These are phyloP conservation scores for Pristionchus fissidentatus DNA, from an alignment of 2,888 invertebrate genomes.

Conservation along the genomic window DNA sequence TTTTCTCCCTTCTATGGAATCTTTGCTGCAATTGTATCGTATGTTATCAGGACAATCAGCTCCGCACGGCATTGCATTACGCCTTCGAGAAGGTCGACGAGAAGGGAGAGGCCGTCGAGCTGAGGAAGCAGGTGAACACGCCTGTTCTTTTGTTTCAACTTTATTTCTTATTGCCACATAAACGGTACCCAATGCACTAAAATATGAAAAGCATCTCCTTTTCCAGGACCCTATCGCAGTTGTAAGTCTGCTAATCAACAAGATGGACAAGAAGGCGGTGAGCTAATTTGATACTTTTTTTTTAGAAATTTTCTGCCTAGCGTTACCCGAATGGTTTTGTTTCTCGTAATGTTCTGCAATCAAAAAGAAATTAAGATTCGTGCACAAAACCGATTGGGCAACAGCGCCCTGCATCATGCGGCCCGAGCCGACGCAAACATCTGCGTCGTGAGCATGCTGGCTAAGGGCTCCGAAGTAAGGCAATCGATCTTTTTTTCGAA, in stretches of 20 bases:
- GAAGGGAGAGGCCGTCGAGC: conserved; percentile 49
- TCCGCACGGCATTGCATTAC: conserved; percentile 78
- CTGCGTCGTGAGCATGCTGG: conserved; percentile 58
- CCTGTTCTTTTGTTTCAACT: conserved; percentile 23
- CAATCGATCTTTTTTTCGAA: not conserved
- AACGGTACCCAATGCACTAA: no score
- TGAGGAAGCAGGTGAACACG: conserved; percentile 1
- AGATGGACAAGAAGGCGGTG: conserved; percentile 45
- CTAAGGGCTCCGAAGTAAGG: conserved; percentile 55
- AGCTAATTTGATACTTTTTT: not conserved
- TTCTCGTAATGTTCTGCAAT: not conserved
- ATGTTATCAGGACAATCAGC: conserved; percentile 56
- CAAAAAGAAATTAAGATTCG: conserved; percentile 46
- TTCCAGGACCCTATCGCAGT: conserved; percentile 65
- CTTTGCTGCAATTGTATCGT: no score
- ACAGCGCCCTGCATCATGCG: conserved; percentile 78
- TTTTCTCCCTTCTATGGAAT: no score
- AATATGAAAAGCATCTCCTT: no score
- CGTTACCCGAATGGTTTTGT: not conserved
- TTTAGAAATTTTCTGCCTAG: not conserved
- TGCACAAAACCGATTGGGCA: conserved; percentile 62
- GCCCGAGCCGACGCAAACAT: conserved; percentile 73
- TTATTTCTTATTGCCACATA: not conserved
- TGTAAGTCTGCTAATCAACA: conserved; percentile 57
- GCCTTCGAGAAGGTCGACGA: conserved; percentile 76